These are phyloP conservation scores for Seison nebaliae DNA, from an alignment of 1,140 invertebrate genomes.

Conservation along the genomic window DNA sequence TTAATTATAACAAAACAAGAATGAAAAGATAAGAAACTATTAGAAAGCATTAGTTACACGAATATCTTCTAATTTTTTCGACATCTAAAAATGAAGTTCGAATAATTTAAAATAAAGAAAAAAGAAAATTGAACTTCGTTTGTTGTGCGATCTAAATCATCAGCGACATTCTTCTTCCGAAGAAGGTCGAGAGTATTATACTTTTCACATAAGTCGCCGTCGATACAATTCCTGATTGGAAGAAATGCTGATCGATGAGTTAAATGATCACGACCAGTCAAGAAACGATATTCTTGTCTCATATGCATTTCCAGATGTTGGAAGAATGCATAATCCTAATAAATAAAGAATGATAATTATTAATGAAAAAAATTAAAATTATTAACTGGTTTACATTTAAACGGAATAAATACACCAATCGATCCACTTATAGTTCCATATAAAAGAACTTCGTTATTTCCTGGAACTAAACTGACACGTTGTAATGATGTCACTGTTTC, in stretches of 20 bases:
- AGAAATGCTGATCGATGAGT: conserved; percentile 89
- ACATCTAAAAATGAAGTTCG: not conserved
- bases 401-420: conserved; percentile 76
- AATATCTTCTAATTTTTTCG: no score
- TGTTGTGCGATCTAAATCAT: conserved; percentile 67
- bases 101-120: not conserved
- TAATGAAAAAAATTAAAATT: not conserved
- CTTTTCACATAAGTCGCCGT: conserved; percentile 94
- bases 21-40: no score
- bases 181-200: conserved; percentile 72
- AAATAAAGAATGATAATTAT: conserved; percentile 17
- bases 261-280: conserved; percentile 86
- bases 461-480: conserved; percentile 80
- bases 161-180: conserved; percentile 77
- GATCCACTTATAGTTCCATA: conserved; percentile 82
- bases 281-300: conserved; percentile 71
- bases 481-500: conserved; percentile 45
- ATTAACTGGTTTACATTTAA: conserved; percentile 61
- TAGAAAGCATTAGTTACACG: no score
- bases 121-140: no score
- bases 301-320: conserved; percentile 99
- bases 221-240: conserved; percentile 89
- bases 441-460: conserved; percentile 72
- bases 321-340: conserved; percentile 82
- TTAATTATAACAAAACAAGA: no score